Percentiles rank a stretch among this genome's conserved stretches.
Evolutionary conservation across 2,113 vertebrate species (phyloP).

Genomic region (Pyrgilauda ruficollis): DNA sequence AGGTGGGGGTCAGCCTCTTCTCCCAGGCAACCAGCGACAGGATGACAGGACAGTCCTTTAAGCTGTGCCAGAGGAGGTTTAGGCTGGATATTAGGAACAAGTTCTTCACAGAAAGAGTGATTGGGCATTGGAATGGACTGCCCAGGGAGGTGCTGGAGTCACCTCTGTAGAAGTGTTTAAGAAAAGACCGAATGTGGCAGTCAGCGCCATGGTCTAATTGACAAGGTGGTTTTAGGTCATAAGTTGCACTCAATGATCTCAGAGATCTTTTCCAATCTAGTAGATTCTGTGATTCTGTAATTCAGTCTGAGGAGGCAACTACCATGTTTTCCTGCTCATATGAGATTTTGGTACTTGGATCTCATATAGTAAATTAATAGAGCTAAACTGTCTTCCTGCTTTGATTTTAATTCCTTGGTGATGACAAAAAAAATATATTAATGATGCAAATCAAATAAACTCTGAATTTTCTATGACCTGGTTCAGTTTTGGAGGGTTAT

Average conservation of each 20-base stretch:
- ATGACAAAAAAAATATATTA: neutral
- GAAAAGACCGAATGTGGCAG: neutral
- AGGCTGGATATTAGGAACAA: neutral
- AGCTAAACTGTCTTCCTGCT: neutral
- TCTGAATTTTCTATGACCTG: neutral
- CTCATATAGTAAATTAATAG: neutral
- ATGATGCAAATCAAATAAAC: neutral
- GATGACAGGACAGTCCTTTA: neutral
- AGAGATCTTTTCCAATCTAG: neutral
- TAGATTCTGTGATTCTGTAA: neutral
- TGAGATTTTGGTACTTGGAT: neutral
- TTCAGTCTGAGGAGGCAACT: neutral
- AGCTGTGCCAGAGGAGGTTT: neutral
- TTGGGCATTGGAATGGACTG: neutral
- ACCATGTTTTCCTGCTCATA: neutral
- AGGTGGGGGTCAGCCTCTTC: no score
- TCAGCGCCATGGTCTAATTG: neutral
- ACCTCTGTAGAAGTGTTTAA: rapidly evolving
- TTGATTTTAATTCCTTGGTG: neutral
- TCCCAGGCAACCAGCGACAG: rapidly evolving
- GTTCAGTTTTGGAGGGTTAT: neutral
- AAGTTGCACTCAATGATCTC: neutral
- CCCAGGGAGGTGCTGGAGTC: neutral
- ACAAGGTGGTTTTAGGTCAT: neutral
- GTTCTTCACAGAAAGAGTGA: neutral